Evolutionary conservation across 2,113 vertebrate species (phyloP).

Genomic region (Lepisosteus osseus): DNA sequence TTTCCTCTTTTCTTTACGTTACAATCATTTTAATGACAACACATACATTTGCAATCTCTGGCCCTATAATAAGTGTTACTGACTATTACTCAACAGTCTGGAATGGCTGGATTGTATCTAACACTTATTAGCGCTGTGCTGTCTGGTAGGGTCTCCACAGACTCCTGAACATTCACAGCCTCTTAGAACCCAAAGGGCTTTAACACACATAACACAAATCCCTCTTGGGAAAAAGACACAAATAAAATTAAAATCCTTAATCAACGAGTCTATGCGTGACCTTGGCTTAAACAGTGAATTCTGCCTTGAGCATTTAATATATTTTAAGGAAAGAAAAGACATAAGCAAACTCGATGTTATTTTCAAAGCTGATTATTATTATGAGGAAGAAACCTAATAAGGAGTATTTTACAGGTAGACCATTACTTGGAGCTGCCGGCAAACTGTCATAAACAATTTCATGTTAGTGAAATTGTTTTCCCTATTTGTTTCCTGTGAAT

Average conservation of each 20-base stretch:
- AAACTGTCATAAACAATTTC: neutral
- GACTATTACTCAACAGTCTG: conserved; percentile 41
- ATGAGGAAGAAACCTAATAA: conserved; percentile 6
- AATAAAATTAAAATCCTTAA: conserved; percentile 58
- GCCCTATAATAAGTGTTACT: conserved; percentile 63
- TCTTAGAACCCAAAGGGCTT: conserved; percentile 44
- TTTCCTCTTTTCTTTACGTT: conserved; percentile 10
- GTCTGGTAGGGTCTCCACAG: conserved; percentile 37
- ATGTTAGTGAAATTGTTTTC: neutral
- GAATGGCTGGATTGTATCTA: conserved; percentile 46
- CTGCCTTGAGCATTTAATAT: conserved; percentile 33
- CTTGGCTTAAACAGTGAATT: conserved; percentile 39
- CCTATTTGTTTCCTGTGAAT: neutral
- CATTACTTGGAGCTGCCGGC: neutral
- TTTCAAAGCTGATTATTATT: conserved; percentile 33
- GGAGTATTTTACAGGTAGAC: neutral
- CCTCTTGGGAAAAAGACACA: conserved; percentile 45
- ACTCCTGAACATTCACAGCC: conserved; percentile 40
- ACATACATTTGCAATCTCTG: conserved; percentile 40
- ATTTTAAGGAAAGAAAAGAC: conserved; percentile 46
- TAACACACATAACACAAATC: conserved; percentile 46
- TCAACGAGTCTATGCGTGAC: conserved; percentile 53
- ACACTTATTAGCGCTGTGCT: conserved; percentile 58
- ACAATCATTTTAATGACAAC: conserved; percentile 58
- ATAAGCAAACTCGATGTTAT: conserved; percentile 45